Evolutionary conservation across 2,888 invertebrate genomes (phyloP), one percentile per base, ranked within the genome.

Genomic region (Heterodera filipjevi): DNA sequence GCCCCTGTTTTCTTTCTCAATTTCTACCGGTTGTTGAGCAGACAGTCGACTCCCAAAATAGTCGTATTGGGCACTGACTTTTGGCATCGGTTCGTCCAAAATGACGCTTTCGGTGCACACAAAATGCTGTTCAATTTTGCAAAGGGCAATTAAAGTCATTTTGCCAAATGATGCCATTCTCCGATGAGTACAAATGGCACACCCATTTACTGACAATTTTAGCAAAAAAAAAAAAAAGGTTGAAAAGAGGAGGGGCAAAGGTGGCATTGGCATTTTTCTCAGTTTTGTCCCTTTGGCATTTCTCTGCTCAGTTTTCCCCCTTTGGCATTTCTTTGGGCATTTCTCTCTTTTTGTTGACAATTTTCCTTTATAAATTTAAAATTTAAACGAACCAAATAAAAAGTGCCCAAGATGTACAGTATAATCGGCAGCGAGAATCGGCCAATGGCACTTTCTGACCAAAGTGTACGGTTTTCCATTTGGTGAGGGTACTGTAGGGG

Each of bases 1-100:
- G 22, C n/a, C 12, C 6, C 59, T 10, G 22, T 10, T 59, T n/a
- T 59, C n/a, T 27, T 5, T 59, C 27, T 2, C 59, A 27, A 59
- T 27, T 59, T 27, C 27, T 8, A 59, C 59, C 59, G 59, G 59
- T 59, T n/a, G 59, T 59, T 59, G 59, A 27, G 59, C n/a, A 6
- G 59, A 59, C 59, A 59, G 2, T 19, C 75, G 39, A 3, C 68
- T 59, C 44, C 32, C 32, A 33, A 75, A 75, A 75, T 75, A 75
- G 68, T 75, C 75, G 32, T 75, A 66, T 64, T 75, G 75, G 22
- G 30, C 10, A 66, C 59, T 33, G 32, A 75, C 44, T 75, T 75
- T 75, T 32, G 75, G 59, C 68, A 75, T 53, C 66, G 68, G 33
- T 30, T 75, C 75, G 53, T 73, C 74, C 64, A 73, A 22, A 30